Evolutionary conservation across 23 tunicate genomes (phyloP), one percentile per base, ranked within the genome.

Genomic region (Ciona savignyi): DNA sequence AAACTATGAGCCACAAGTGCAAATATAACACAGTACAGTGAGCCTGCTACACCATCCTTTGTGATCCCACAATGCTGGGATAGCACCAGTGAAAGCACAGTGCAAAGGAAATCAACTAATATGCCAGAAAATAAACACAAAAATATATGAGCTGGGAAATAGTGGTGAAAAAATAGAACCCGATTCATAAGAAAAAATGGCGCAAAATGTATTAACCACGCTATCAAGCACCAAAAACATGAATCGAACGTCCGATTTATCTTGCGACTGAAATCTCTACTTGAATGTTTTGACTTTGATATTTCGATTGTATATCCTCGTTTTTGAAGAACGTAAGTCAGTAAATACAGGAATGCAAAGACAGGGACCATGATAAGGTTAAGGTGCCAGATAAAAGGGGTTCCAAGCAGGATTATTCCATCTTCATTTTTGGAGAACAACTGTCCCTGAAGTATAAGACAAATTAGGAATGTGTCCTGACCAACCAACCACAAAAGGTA

Each of bases 101-200:
- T 22, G 34, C 21, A 69, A 28, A 79, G 25, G 20, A 80, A 22
- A 68, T 81, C 80, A 2, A 80, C 60, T 29, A 87, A 76, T 26
- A 64, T 25, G 21, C 79, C 86, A 1, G 80, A 82, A 1, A 87
- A 70, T 63, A 78, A 72, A 49, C 83, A 81, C 22, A 71, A 75
- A 76, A 80, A 87, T 31, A 81, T 71, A 63, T 82, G 78, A 22
- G 95, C 95, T 3, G 82, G 75, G 65, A 77, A 87, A 67, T 87
- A 87, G 71, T 87, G 86, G 42, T 87, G 95, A 63, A 87, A 87
- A 75, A 75, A 87, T 31, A 87, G 48, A 2, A 76, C 86, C 24
- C 95, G 74, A 29, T 70, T 34, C 82, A 87, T 75, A 23, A 77
- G 32, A 26, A 81, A 76, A 70, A 87, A 87, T 0, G 95, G 95